Evolutionary conservation across 2,888 invertebrate species (phyloP), one percentile per base, ranked within the genome.

Genomic region (Automeris io): DNA sequence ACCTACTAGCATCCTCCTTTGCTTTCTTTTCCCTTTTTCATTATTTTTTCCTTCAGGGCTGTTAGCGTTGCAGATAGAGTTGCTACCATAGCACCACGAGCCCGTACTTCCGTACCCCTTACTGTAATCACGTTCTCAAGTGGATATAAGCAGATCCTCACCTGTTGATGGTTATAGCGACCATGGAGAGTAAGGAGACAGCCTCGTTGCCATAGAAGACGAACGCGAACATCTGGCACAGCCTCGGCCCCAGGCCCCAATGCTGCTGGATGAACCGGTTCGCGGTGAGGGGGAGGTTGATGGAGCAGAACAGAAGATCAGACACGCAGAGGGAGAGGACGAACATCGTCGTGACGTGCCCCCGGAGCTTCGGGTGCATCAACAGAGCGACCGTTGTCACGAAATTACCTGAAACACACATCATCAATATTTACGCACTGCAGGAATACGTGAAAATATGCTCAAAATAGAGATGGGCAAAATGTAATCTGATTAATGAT

Each of bases 161-260:
- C 94, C 95, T 92, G 80, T 95, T 96, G 42, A 96, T 80, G 19
- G 95, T 95, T 49, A 96, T 95, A 49, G 95, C 95, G 36, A 95
- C 95, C 94, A 96, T 95, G 60, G 94, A 95, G 45, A 95, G 87
- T 23, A 96, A 80, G 0, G 95, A 95, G 2, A 95, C 94, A 0
- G 95, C 95, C 36, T 95, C 95, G 69, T 96, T 96, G 42, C 95
- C 95, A 65, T 96, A 96, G 80, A 96, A 95, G 52, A 96, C 90
- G 51, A 96, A 92, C 0, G 95, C 95, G 79, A 95, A 96, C 72
- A 95, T 88, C 78, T 92, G 91, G 69, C 95, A 96, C 22, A 95
- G 86, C 1, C 89, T 88, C 12, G 91, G 90, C 0, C 95, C 95
- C 13, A 95, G 88, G 26, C 92, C 90, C 96, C 96, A 96, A 41